Evolutionary conservation across 2,888 invertebrate genomes (phyloP).

Genomic region (Euplexia lucipara): DNA sequence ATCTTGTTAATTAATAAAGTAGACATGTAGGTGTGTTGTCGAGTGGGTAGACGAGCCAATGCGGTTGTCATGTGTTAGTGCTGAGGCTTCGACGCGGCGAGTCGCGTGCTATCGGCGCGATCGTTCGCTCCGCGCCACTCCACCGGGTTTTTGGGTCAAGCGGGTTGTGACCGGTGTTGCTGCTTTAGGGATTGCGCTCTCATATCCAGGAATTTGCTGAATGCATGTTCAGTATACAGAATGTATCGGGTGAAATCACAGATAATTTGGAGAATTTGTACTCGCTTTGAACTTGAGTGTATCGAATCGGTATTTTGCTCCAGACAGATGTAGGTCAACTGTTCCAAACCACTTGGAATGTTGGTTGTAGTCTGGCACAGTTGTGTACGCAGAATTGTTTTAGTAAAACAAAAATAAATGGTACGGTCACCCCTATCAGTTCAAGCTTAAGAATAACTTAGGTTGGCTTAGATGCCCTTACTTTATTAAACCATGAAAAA

Average conservation of each 20-base stretch:
- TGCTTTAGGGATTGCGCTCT: constrained; percentile 70
- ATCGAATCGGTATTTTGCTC: constrained; percentile 1
- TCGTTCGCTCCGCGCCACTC: constrained; percentile 77
- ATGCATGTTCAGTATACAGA: constrained; percentile 54
- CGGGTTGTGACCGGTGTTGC: constrained; percentile 76
- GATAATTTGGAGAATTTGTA: constrained; percentile 23
- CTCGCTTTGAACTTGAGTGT: constrained; percentile 20
- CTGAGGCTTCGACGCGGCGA: constrained; percentile 53
- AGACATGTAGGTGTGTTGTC: constrained; percentile 56
- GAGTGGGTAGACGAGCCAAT: constrained; percentile 51
- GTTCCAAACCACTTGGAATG: constrained; percentile 3
- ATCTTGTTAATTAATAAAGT: constrained; percentile 58
- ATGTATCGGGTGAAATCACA: constrained; percentile 16
- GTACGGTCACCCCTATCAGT: neutral
- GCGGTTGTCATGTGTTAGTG: constrained; percentile 54
- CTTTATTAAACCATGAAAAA: too few species aligned
- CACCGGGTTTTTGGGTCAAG: constrained; percentile 87
- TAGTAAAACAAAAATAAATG: neutral
- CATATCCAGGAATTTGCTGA: constrained; percentile 74
- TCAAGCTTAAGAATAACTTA: neutral
- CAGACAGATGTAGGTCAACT: constrained; percentile 27
- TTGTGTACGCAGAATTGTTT: neutral
- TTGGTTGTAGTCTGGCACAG: neutral
- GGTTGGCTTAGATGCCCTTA: too few species aligned
- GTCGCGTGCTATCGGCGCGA: constrained; percentile 84